Percentiles rank a stretch among this genome's conserved stretches.
Evolutionary conservation across 1,140 invertebrate species (phyloP).

Genomic region (Chironomus tepperi): DNA sequence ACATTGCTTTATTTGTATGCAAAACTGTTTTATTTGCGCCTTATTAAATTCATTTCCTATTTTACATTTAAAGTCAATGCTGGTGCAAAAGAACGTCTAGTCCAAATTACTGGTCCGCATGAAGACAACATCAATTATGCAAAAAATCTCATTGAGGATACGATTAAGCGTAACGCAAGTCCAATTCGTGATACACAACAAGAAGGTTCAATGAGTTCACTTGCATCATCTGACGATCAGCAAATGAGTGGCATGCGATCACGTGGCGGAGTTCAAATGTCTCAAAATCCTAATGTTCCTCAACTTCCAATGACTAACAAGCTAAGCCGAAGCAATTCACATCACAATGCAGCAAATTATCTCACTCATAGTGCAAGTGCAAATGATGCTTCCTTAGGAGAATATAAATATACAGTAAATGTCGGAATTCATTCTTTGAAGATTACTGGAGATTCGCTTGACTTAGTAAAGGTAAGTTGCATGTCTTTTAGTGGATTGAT

Average conservation of each 20-base stretch:
- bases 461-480: conserved; percentile 59
- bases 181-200: conserved; percentile 60
- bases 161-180: conserved; percentile 83
- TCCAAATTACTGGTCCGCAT: conserved; percentile 84
- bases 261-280: conserved; percentile 37
- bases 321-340: conserved; percentile 26
- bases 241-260: conserved; percentile 33
- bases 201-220: conserved; percentile 51
- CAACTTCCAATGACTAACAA: conserved; percentile 29
- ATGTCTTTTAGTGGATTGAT: too few relatives aligned
- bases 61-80: conserved; percentile 62
- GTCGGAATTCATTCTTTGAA: conserved; percentile 70
- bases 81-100: conserved; percentile 82
- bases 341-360: conserved; percentile 16
- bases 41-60: background rate
- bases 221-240: conserved; percentile 55
- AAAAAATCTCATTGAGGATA: conserved; percentile 84
- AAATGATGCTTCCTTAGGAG: conserved; percentile 71
- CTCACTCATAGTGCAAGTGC: conserved; percentile 36
- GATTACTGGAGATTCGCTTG: conserved; percentile 72
- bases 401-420: conserved; percentile 79
- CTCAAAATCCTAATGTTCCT: conserved; percentile 29
- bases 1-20: background rate
- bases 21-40: background rate
- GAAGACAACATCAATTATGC: conserved; percentile 89